Evolutionary conservation across 2,797 vertebrate species (phyloP), one percentile per base, ranked within the genome.

Genomic region (Micrastur ruficollis): DNA sequence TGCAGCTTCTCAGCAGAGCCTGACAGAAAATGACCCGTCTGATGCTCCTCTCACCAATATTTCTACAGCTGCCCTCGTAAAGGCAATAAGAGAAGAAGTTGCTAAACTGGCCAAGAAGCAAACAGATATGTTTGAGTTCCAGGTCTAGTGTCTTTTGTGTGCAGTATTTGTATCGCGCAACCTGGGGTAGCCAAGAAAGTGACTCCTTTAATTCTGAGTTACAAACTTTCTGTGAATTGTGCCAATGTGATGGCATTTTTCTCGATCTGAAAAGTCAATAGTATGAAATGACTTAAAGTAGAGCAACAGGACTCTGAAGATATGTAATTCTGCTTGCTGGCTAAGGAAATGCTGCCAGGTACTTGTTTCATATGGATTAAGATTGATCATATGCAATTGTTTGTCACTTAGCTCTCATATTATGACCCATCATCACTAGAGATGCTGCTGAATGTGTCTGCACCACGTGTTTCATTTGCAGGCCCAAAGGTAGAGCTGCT

Each of bases 51-150:
- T 99, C 96, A 99, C 98, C 98, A 99, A 99, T 97, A 99, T 99
- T 96, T 99, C 99, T 96, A 99, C 99, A 2, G 99, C 99, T 3
- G 99, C 99, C 58, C 98, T 99, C 0, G 99, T 99, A 96, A 99
- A 99, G 98, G 99, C 99, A 34, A 99, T 99, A 96, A 98, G 99
- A 12, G 99, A 99, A 92, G 99, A 99, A 93, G 99, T 99, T 95
- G 99, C 99, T 95, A 99, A 99, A 86, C 98, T 99, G 98, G 99
- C 99, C 22, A 99, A 99, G 98, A 99, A 99, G 97, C 99, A 99
- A 96, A 99, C 99, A 8, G 99, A 99, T 94, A 99, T 99, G 98
- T 99, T 99, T 97, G 99, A 99, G 96, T 99, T 99, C 97, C 99
- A 99, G 97, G 98, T 99, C 88, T 98, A 98, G 80, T 14, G 38